Evolutionary conservation across 2,113 vertebrate species (phyloP), one percentile per base, ranked within the genome.

Genomic region (Phocoena phocoena): DNA sequence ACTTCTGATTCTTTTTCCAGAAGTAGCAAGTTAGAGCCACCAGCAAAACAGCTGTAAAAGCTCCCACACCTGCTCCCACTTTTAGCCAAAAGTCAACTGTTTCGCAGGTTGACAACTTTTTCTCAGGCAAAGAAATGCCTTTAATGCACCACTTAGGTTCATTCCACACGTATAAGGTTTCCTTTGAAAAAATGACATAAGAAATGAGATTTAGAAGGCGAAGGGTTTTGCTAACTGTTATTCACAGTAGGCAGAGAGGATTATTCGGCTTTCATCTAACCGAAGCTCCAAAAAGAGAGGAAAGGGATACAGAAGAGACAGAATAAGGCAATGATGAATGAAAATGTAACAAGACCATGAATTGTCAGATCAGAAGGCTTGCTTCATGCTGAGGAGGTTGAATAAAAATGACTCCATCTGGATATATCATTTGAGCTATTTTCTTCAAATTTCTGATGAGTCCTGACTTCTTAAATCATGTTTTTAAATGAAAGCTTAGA

Each of bases 1-100:
- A 99, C 99, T 99, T 99, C 97, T 99, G 99, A 97, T 99, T 99
- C 96, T 99, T 99, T 96, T 99, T 99, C 99, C 99, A 99, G 98
- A 99, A 99, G 98, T 99, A 99, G 98, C 99, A 99, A 90, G 99
- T 99, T 97, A 99, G 98, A 77, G 99, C 99, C 97, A 99, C 96
- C 36, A 99, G 99, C 71, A 99, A 98, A 93, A 99, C 99, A 0
- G 99, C 99, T 36, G 98, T 98, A 98, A 99, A 99, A 53, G 98
- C 99, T 68, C 99, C 99, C 36, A 99, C 98, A 7, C 99, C 99
- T 15, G 99, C 99, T 81, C 99, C 99, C 60, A 99, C 98, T 97
- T 99, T 99, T 26, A 99, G 98, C 99, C 99, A 99, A 96, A 99
- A 99, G 93, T 99, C 99, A 91, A 99, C 98, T 4, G 99, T 99